Evolutionary conservation across 1,140 invertebrate species (phyloP).

Genomic region (Xylocopa sonorina): DNA sequence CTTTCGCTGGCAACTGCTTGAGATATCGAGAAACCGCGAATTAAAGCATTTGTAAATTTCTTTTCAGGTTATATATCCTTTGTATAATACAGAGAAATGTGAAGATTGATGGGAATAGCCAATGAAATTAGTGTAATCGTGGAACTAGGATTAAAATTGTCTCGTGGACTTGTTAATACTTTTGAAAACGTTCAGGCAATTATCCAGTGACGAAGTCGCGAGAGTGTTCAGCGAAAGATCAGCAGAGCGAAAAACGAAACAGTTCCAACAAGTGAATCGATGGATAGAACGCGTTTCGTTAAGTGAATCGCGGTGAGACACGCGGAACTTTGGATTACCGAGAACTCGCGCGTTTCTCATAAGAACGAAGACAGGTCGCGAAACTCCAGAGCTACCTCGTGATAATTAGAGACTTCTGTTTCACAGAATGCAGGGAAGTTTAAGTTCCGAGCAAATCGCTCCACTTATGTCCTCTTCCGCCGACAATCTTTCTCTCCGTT

Average conservation of each 20-base stretch:
- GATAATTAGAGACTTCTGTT: slow-evolving; percentile 62
- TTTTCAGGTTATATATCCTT: too few relatives aligned
- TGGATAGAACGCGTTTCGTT: slow-evolving; percentile 2
- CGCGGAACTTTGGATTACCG: slow-evolving; percentile 32
- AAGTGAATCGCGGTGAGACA: slow-evolving; percentile 19
- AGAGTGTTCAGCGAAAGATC: neutral
- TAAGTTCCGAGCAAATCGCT: slow-evolving; percentile 51
- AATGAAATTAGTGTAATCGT: too few relatives aligned
- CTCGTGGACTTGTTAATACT: too few relatives aligned
- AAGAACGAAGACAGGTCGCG: slow-evolving; percentile 36
- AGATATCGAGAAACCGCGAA: too few relatives aligned
- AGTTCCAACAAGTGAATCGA: slow-evolving; percentile 8
- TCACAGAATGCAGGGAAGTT: slow-evolving; percentile 43
- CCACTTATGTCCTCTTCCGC: slow-evolving; percentile 28
- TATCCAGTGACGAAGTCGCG: neutral
- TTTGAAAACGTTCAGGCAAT: too few relatives aligned
- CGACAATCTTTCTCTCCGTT: neutral
- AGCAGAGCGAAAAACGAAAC: slow-evolving; percentile 11
- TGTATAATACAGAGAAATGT: too few relatives aligned
- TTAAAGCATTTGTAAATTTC: too few relatives aligned
- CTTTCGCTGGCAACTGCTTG: too few relatives aligned
- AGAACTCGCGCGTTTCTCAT: slow-evolving; percentile 43
- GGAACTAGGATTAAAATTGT: too few relatives aligned
- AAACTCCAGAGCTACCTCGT: slow-evolving; percentile 47
- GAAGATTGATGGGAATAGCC: too few relatives aligned